Base-by-base conservation (phyloP, 2,113 vertebrate species). In the Eonycteris spelaea region DNA sequence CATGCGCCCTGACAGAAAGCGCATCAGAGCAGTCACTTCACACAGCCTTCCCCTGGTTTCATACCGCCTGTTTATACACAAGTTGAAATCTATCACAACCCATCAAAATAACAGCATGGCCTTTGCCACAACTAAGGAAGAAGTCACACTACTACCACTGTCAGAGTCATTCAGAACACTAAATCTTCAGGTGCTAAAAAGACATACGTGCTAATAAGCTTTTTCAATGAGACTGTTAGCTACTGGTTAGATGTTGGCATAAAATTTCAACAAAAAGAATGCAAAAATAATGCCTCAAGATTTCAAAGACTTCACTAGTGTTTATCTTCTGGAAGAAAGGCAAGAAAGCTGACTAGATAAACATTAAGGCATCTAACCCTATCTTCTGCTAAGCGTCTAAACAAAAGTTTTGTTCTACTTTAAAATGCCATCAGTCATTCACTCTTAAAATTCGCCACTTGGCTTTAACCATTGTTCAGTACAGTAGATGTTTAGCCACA, bases 221-320 rank as follows among this genome's bases (percentile, higher is more conserved):
- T 89, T 83, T 61, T 45, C 63, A 83, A 16, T 55, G 43, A 38
- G 19, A 57, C 30, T 18, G 22, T 70, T 38, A 86, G 68, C 63
- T 73, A 75, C 16, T 55, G 35, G 67, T 95, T 53, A 87, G n/a
- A 88, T 85, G 43, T 65, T 26, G 80, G 90, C 33, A 86, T 61
- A 84, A 65, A 95, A 90, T 86, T 80, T 82, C 71, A 97, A 94
- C 77, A 73, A 83, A 94, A 80, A 40, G 15, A 95, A 91, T 33
- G 55, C 19, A 90, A 84, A 90, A 82, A 65, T 35, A 80, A 67
- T 55, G 38, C 82, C 77, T 90, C 33, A 2, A 73, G 86, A 82
- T 68, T 91, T 85, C 86, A 85, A 95, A 96, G 90, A 71, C 45
- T 40, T 82, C 59, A 67, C 53, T 75, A 68, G 68, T 71, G 21